Conservation (phyloP, 2,797 vertebrate species). For the Hypotaenidia philippensis region DNA sequence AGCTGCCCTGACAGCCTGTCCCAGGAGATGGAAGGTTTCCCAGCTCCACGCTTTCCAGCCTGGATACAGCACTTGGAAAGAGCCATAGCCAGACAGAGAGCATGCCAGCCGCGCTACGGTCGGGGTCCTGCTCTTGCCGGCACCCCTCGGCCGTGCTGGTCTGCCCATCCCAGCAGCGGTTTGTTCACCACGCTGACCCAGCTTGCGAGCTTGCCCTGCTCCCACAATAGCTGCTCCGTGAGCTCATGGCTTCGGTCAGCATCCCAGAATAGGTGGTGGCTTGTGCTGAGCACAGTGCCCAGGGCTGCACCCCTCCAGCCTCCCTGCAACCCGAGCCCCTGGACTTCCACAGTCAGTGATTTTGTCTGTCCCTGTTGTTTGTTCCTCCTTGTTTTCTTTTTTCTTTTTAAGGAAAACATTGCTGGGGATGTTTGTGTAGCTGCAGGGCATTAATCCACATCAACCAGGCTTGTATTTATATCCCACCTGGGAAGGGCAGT, state of each 20-base stretch:
- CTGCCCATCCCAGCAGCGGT: fast-evolving
- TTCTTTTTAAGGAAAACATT: slow-evolving; percentile 12
- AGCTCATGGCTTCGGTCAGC: background rate
- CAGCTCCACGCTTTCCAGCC: fast-evolving
- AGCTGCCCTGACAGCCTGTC: background rate
- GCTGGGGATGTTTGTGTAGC: slow-evolving; percentile 30
- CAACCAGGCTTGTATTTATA: slow-evolving; percentile 2
- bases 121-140: fast-evolving
- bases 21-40: background rate
- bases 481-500: slow-evolving; percentile 59
- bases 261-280: slow-evolving; percentile 15
- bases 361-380: background rate
- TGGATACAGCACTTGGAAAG: fast-evolving
- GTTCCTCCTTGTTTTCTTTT: slow-evolving; percentile 24
- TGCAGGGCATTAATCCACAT: slow-evolving; percentile 17
- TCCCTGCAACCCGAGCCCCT: background rate
- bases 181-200: background rate
- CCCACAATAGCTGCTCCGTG: background rate
- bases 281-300: background rate
- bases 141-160: fast-evolving
- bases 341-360: background rate
- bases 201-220: fast-evolving
- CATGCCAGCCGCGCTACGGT: fast-evolving
- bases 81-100: background rate
- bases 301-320: background rate